Conservation (phyloP, 1,140 invertebrate species). For the Brachionus paranguensis region DNA sequence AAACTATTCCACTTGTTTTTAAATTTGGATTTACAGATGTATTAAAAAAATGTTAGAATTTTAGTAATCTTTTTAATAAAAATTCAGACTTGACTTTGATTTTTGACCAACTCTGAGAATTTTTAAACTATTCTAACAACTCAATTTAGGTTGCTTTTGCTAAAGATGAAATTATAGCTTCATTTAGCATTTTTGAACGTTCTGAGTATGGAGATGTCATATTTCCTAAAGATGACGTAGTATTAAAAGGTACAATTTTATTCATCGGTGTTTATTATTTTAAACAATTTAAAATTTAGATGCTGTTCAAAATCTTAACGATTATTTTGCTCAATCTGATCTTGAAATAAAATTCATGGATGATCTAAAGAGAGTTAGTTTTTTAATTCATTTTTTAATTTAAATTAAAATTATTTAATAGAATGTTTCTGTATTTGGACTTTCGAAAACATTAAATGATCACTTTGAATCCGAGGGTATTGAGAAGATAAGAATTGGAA, state of each 20-base stretch:
- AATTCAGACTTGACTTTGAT: no score
- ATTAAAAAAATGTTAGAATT: no score
- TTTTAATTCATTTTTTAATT: not conserved
- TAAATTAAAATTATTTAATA: not conserved
- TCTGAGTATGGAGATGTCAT: not conserved
- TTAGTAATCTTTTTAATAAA: no score
- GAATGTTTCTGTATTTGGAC: not conserved
- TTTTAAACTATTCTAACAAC: no score
- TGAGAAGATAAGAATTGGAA: not conserved
- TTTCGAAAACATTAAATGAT: not conserved
- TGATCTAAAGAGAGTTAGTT: not conserved
- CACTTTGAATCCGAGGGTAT: not conserved
- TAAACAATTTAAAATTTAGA: not conserved
- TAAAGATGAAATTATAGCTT: not conserved
- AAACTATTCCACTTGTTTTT: no score
- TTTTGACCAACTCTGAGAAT: no score
- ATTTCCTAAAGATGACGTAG: not conserved
- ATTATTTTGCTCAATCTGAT: not conserved
- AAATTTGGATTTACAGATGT: no score
- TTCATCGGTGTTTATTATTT: not conserved
- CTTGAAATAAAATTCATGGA: constrained; percentile 3
- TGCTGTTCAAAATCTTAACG: constrained; percentile 9
- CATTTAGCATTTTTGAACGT: not conserved
- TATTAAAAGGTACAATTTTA: not conserved
- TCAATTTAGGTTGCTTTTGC: not conserved